Evolutionary conservation across 2,888 invertebrate species (phyloP), one percentile per base, ranked within the genome.

Genomic region (Deilephila porcellus): DNA sequence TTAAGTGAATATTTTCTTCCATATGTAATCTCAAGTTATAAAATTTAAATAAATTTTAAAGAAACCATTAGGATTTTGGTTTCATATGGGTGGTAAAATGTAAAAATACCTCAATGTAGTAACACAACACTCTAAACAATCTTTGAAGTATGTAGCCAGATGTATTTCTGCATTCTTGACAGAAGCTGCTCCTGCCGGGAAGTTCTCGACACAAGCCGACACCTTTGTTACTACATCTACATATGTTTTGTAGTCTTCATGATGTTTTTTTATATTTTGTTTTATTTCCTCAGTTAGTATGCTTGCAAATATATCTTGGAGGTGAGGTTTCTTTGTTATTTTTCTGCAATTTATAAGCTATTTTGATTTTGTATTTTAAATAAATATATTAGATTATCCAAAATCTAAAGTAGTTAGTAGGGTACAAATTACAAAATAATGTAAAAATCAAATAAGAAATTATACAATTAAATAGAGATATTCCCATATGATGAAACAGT

Each of bases 191-290:
- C 93, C 93, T 0, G 89, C 77, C 0, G 87, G 86, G 53, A 93
- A 91, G 79, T 93, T 94, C 70, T 93, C 94, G 32, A 89, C 86
- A 74, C 92, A 91, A 0, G 81, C 80, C 0, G 83, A 83, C 4
- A 93, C 70, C 77, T 87, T 91, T 1, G 83, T 79, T 2, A 92
- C 84, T 1, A 84, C 78, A 2, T 81, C 76, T 4, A 78, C 75
- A 73, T 86, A 91, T 11, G 79, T 73, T 45, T 77, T 84, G 73
- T 85, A 82, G 17, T 81, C 64, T 8, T 60, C 32, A 0, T 75
- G 72, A 25, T 73, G 64, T 7, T 32, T 56, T 2, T 74, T 62
- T 8, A 85, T 77, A 5, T 81, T 76, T 1, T 29, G 32, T 0
- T 74, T 74, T 60, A 93, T 85, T 64, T 88, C 82, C 11, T 71